Evolutionary conservation across 1,140 invertebrate genomes (phyloP).

Genomic region (Steinernema khuongi): DNA sequence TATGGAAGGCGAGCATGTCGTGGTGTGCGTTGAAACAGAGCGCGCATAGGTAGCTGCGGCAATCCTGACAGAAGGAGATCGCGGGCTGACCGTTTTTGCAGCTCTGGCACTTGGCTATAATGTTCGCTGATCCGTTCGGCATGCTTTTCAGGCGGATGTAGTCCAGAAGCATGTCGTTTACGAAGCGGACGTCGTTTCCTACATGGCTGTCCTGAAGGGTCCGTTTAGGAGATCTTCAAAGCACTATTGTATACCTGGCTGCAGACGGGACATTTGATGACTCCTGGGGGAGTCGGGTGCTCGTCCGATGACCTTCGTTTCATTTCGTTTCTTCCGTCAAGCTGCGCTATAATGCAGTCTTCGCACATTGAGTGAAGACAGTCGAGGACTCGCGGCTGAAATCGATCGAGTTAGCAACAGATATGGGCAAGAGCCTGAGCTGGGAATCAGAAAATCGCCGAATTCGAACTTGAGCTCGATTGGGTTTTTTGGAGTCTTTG

Average conservation of each 20-base stretch:
- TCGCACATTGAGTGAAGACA: conserved; percentile 56
- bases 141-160: conserved; percentile 34
- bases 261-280: conserved; percentile 52
- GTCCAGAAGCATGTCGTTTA: conserved; percentile 51
- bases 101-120: conserved; percentile 34
- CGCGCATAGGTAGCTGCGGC: conserved; percentile 84
- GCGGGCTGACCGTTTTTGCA: conserved; percentile 66
- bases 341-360: conserved; percentile 54
- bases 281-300: conserved; percentile 49
- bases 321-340: conserved; percentile 40
- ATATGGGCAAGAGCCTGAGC: background rate
- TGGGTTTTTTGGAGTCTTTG: background rate
- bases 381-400: conserved; percentile 51
- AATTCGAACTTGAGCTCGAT: background rate
- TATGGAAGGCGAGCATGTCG: conserved; percentile 85
- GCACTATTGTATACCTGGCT: background rate
- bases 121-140: background rate
- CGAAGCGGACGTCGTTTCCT: conserved; percentile 52
- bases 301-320: background rate
- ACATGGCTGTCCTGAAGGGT: conserved; percentile 42
- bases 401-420: conserved; percentile 18
- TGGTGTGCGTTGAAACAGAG: conserved; percentile 88
- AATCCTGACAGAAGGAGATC: conserved; percentile 82
- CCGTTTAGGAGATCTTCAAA: background rate
- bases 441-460: background rate